Base-by-base conservation (phyloP, 2,113 vertebrate genomes). In the Lates calcarifer region DNA sequence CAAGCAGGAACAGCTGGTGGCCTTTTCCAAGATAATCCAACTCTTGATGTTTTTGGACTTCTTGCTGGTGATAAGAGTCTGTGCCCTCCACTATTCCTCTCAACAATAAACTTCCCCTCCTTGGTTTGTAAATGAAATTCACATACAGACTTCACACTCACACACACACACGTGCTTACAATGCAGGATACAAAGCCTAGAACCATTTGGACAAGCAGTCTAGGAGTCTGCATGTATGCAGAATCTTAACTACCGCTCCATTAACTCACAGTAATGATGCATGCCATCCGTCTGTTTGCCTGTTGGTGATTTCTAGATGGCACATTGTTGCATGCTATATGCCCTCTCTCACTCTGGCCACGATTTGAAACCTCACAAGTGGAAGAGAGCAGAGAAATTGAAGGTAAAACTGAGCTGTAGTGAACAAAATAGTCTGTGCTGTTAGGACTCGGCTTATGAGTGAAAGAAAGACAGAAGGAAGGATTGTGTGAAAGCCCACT, bases 181-280 rank as follows among this genome's bases (percentile, higher is more conserved):
- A 53, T 66, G 39, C 72, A 14, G 6, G 14, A 84, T 58, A 55
- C 35, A 61, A 68, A 77, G 76, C 79, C 61, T 65, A 41, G 66
- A 83, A 85, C 15, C 8, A 85, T 82, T 84, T 85, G 74, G 74
- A 73, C n/a, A 49, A 35, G 6, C 35, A 76, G 69, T 73, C 53
- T 49, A 39, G 18, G 62, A 82, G 81, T 75, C 56, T 78, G 76
- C 64, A 74, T 83, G 13, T 75, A 77, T 87, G 81, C 78, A 85
- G 72, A 79, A 81, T 89, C 71, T 84, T 75, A 76, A 81, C 71
- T 69, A 71, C 80, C 71, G 74, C 80, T 70, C 86, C 87, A 89
- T 89, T 90, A 91, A 77, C 86, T 79, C 78, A 28, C 78, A 83
- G 85, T 89, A 90, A 91, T 91, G 89, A 89, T 82, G 81, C 85